Base-by-base conservation (phyloP, 2,888 invertebrate genomes). In the Microplitis manilae region DNA sequence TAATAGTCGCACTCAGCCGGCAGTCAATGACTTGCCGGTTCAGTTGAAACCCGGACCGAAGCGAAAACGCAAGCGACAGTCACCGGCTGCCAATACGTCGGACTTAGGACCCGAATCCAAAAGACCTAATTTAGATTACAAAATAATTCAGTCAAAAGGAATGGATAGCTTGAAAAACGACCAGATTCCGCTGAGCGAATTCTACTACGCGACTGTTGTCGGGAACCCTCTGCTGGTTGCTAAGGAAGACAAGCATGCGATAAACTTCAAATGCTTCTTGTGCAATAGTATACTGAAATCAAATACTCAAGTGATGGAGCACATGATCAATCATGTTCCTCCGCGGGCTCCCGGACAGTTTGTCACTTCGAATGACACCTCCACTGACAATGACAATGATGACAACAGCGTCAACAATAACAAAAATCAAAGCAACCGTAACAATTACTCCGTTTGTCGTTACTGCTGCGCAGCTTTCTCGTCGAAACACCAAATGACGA, bases 61-160 rank as follows among this genome's bases (percentile, higher is more conserved):
- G 72, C 87, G 86, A 85, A 86, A 72, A 89, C 64, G 77, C 40
- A 77, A 71, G 41, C 13, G 74, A 41, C 60, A 50, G 1, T 17
- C 30, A 4, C 30, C 30, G 4, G 30, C 30, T 30, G 30, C 30
- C 30, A 4, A 2, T 30, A 2, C 30, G 30, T 2, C 30, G 15
- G 41, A 91, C 68, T 91, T 91, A 30, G 92, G 92, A 30, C 79
- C 83, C 0, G 88, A 89, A 9, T 7, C 72, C 0, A 89, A 88
- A 68, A 84, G 84, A 38, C 64, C 65, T 1, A 79, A 41, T 20
- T 61, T 80, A 0, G 88, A 88, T 5, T 6, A 78, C 8, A 85
- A 83, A 70, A 2, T 50, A 4, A 50, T 50, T 50, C 50, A 50
- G 8, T 50, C 8, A 4, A 8, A 13, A 50, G 50, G 50, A 8